Evolutionary conservation across 2,113 vertebrate species (phyloP).

Genomic region (Prinia subflava): DNA sequence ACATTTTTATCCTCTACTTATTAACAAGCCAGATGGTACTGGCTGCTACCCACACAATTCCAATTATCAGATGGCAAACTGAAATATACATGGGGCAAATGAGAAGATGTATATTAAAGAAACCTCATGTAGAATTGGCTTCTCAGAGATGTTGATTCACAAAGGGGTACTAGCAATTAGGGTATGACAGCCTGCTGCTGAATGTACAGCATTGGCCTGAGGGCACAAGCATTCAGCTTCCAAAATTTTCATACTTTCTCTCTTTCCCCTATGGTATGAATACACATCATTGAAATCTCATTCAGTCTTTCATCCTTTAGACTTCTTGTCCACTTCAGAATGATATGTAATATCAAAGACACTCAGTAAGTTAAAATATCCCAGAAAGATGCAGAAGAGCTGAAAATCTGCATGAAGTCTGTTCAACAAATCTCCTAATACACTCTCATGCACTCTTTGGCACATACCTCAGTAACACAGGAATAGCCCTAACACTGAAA

Average conservation of each 20-base stretch:
- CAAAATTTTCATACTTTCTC: not conserved
- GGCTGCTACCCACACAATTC: conserved; percentile 67
- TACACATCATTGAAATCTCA: not conserved
- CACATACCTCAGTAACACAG: not conserved
- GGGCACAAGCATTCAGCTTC: not conserved
- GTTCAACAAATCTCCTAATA: not conserved
- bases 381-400: not conserved
- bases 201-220: not conserved
- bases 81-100: conserved; percentile 66
- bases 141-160: conserved; percentile 53
- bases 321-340: not conserved
- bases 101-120: conserved; percentile 65
- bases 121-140: conserved; percentile 48
- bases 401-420: not conserved
- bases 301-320: not conserved
- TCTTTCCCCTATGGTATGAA: not conserved
- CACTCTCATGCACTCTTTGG: not conserved
- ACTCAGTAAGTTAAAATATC: not conserved
- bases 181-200: conserved; percentile 43
- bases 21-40: conserved; percentile 70
- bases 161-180: conserved; percentile 46
- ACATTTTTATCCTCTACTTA: conserved; percentile 69
- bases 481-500: not conserved
- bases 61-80: conserved; percentile 69
- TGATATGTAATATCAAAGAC: not conserved